A percentile compares a stretch with the other conserved stretches of the same genome.
phyloP scores from a whole-genome alignment of 30 jellyfish, hydroid and myxozoan genomes.

The Hydra vulgaris region DNA sequence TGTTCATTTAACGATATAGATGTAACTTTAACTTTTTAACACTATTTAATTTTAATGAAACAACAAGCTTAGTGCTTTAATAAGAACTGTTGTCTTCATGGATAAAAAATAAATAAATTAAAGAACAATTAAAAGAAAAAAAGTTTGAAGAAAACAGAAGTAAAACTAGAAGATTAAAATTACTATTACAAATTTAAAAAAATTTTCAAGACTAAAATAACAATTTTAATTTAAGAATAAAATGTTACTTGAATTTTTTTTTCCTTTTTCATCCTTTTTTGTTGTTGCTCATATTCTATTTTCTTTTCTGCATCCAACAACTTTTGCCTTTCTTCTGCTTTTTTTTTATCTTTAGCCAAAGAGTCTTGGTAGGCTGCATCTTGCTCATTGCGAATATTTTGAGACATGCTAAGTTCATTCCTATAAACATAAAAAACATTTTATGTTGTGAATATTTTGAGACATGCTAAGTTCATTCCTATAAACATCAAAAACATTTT shows the following conservation, averaged over 20 bases:
- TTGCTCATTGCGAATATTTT: conserved; percentile 63
- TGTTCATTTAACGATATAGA: too few species aligned
- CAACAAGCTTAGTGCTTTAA: too few species aligned
- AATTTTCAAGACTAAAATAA: too few species aligned
- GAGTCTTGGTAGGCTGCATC: conserved; percentile 64
- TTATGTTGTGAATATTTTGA: conserved; percentile 40
- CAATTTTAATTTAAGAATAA: too few species aligned
- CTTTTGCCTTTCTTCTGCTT: conserved; percentile 28
- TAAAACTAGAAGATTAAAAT: too few species aligned
- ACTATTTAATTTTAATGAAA: too few species aligned
- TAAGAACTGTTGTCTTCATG: too few species aligned
- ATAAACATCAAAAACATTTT: not conserved
- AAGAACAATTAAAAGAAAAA: too few species aligned
- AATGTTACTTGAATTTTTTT: conserved; percentile 40
- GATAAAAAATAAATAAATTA: too few species aligned
- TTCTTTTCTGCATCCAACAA: conserved; percentile 2
- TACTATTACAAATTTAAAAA: too few species aligned
- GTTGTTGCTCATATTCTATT: conserved; percentile 36
- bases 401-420: conserved; percentile 53
- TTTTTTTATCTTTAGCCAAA: conserved; percentile 54
- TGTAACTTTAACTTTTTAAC: too few species aligned
- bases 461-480: conserved; percentile 60
- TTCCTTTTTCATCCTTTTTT: conserved; percentile 37
- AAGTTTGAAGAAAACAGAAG: too few species aligned
- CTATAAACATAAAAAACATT: conserved; percentile 7